Evolutionary conservation across 2,888 invertebrate genomes (phyloP), one percentile per base, ranked within the genome.

Genomic region (Drosophila lutescens): DNA sequence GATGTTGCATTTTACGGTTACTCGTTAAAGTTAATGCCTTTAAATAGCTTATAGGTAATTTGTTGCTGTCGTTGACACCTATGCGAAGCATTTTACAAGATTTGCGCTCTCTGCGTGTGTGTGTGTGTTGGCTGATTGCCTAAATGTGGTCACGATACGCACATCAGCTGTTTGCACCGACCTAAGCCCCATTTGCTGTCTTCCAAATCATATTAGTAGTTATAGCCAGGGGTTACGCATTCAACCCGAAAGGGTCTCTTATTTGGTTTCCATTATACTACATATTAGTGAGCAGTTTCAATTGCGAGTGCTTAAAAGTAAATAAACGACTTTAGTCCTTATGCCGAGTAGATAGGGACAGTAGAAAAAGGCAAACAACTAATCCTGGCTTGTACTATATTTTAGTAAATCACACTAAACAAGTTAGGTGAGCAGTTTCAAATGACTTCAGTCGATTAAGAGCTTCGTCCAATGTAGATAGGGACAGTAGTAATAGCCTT

Each of bases 1-100:
- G 65, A 66, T 83, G 81, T 75, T 84, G 86, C 85, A 79, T 54
- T 77, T 77, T 71, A 70, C 53, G 43, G 77, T 79, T 67, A 77
- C 74, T 74, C 82, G 65, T 74, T 70, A 58, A 58, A 74, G 79
- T 71, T 78, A 85, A 79, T 85, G 61, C 84, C 49, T 78, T 80
- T 69, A 80, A 79, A 79, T 67, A 74, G 76, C 70, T 76, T 74
- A 74, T 74, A 74, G 76, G 73, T 73, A 70, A 73, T 69, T 69
- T 67, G 58, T 59, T 74, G 75, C 58, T 73, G 73, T 74, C 56
- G 67, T 78, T 74, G 74, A 76, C 61, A 71, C 65, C 58, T 78
- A 65, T 54, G 61, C 50, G 47, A 44, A 61, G 41, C 63, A 58
- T 76, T 72, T 68, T 66, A 68, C 67, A 69, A 69, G 74, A 80